Evolutionary conservation across 2,113 vertebrate genomes (phyloP).

Genomic region (Otolemur garnettii): DNA sequence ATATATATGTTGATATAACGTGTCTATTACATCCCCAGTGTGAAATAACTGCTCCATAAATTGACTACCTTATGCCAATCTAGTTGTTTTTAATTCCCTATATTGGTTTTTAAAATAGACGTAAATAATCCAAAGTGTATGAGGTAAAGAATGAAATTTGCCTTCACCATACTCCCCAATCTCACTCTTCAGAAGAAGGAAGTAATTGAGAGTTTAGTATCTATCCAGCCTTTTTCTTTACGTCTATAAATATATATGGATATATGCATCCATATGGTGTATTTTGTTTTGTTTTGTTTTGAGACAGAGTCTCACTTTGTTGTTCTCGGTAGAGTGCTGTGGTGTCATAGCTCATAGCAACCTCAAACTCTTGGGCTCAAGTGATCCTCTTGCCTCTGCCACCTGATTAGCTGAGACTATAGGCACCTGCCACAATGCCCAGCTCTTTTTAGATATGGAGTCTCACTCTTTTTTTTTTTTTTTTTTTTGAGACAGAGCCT

Average conservation of each 20-base stretch:
- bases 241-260: neutral
- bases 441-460: no score
- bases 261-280: neutral
- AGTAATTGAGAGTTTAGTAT: neutral
- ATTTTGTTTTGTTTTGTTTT: no score
- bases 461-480: no score
- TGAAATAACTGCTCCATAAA: neutral
- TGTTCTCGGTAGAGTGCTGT: no score
- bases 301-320: no score
- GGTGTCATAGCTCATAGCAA: no score
- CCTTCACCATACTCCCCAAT: neutral
- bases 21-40: neutral
- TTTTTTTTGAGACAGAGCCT: no score
- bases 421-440: no score
- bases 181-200: neutral
- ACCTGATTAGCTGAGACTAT: no score
- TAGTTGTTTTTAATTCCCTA: constrained; percentile 14
- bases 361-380: no score
- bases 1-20: neutral
- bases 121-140: constrained; percentile 14
- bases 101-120: constrained; percentile 2
- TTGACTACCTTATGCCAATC: constrained; percentile 18
- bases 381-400: no score
- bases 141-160: constrained; percentile 7
- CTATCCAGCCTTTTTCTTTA: constrained; percentile 37